Percentiles rank a stretch among this genome's conserved stretches.
Evolutionary conservation across 2,888 invertebrate genomes (phyloP).

Genomic region (Scaptomyza cyrtandrae): DNA sequence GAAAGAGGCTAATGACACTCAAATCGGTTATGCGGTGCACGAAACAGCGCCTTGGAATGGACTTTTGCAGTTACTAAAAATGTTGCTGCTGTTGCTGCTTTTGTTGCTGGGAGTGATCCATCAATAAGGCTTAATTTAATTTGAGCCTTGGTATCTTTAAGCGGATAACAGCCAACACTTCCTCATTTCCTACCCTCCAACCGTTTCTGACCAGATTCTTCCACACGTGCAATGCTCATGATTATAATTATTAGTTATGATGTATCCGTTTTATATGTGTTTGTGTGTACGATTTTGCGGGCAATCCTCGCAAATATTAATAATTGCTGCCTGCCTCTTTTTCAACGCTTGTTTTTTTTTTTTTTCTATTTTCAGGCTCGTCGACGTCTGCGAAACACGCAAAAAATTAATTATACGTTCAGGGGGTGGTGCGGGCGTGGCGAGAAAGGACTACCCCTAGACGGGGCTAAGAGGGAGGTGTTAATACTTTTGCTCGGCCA

Average conservation of each 20-base stretch:
- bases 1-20: slow-evolving; percentile 64
- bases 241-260: slow-evolving; percentile 79
- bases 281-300: slow-evolving; percentile 18
- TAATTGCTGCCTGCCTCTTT: slow-evolving; percentile 67
- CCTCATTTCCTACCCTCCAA: neutral
- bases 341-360: slow-evolving; percentile 29
- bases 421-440: slow-evolving; percentile 38
- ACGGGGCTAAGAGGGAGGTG: slow-evolving; percentile 28
- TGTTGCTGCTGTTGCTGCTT: slow-evolving; percentile 13
- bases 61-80: slow-evolving; percentile 43
- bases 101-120: slow-evolving; percentile 42
- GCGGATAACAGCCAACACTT: slow-evolving; percentile 28
- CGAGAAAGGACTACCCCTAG: neutral
- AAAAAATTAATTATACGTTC: slow-evolving; percentile 80
- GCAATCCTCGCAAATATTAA: slow-evolving; percentile 70
- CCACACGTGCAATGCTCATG: slow-evolving; percentile 62
- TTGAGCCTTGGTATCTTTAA: slow-evolving; percentile 68
- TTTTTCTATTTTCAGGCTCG: slow-evolving; percentile 54
- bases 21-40: slow-evolving; percentile 66
- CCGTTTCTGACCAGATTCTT: slow-evolving; percentile 7
- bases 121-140: slow-evolving; percentile 81
- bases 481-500: slow-evolving; percentile 73
- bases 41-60: slow-evolving; percentile 30
- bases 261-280: slow-evolving; percentile 62
- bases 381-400: slow-evolving; percentile 73